Evolutionary conservation across 2,113 vertebrate species (phyloP), one percentile per base, ranked within the genome.

Genomic region (Antigone vipio): DNA sequence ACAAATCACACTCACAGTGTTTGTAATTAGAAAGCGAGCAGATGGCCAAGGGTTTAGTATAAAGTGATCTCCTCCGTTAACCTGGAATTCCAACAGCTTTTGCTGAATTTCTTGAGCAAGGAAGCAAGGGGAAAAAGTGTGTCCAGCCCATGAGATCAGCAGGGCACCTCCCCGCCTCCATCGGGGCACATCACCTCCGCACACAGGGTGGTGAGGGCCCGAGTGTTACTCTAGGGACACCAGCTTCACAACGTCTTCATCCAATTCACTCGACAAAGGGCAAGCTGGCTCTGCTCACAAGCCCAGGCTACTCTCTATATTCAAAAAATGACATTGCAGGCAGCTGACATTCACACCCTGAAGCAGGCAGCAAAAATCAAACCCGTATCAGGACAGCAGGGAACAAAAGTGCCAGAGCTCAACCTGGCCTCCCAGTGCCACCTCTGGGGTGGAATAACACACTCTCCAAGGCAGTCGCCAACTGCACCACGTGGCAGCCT

Each of bases 81-180:
- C 58, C 26, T 18, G 29, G 8, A 93, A 75, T 64, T 68, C 58
- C 89, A 82, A 34, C 17, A 49, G 91, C 45, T 85, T 88, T 23
- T 69, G 71, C 53, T 72, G 53, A 73, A 72, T 42, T 58, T 18
- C 42, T 49, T 13, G 32, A 84, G 73, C 38, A 85, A 44, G 32
- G 15, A 62, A 62, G 40, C 9, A 1, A 40, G 21, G 20, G 20
- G 18, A 0, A 38, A 47, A 47, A 64, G 4, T 7, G 42, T 0
- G 0, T 11, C 34, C 72, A 73, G 63, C 16, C 24, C 23, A 12
- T n/a, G n/a, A n/a, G 38, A 49, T 1, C 35, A 75, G 42, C n/a
- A 24, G 35, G 45, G 17, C 15, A 2, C 9, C 11, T n/a, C 47
- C 29, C 56, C 38, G 66, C 20, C 47, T 15, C n/a, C 42, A 21